Evolutionary conservation across 2,888 invertebrate genomes (phyloP).

Genomic region (Achlya flavicornis): DNA sequence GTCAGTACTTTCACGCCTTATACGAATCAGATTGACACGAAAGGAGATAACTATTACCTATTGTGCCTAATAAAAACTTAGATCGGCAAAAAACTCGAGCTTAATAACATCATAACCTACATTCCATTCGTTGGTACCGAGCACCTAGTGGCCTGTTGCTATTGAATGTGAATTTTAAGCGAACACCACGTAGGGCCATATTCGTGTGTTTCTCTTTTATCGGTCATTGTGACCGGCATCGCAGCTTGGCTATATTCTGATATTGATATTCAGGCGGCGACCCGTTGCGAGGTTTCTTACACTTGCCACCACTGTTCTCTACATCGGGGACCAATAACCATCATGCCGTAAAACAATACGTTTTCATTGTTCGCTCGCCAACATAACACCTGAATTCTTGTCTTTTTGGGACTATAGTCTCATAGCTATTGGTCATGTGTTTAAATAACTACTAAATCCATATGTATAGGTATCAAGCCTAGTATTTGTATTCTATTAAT

Average conservation of each 20-base stretch:
- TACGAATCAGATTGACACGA: conserved; percentile 77
- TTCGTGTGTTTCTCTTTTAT: conserved; percentile 78
- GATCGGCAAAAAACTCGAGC: conserved; percentile 73
- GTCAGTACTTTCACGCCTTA: conserved; percentile 80
- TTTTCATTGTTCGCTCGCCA: conserved; percentile 44
- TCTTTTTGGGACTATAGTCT: conserved; percentile 9
- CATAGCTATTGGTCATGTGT: background rate
- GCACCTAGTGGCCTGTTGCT: conserved; percentile 56
- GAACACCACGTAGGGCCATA: conserved; percentile 72
- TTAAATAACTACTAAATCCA: background rate
- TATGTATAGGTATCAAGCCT: too few relatives aligned
- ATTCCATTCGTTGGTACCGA: conserved; percentile 71
- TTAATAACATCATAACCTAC: conserved; percentile 83
- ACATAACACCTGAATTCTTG: conserved; percentile 27
- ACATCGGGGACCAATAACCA: conserved; percentile 64
- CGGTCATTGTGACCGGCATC: conserved; percentile 75
- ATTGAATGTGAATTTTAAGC: conserved; percentile 79
- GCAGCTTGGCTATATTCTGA: conserved; percentile 68
- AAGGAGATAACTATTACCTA: conserved; percentile 75
- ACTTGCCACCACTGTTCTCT: conserved; percentile 55
- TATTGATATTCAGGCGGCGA: conserved; percentile 80
- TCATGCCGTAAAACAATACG: conserved; percentile 49
- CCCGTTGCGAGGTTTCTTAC: conserved; percentile 67
- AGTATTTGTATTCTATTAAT: too few relatives aligned
- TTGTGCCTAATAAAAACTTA: conserved; percentile 72